These are phyloP conservation scores for Carabus problematicus DNA, from an alignment of 2,888 invertebrate genomes.

Conservation along the genomic window DNA sequence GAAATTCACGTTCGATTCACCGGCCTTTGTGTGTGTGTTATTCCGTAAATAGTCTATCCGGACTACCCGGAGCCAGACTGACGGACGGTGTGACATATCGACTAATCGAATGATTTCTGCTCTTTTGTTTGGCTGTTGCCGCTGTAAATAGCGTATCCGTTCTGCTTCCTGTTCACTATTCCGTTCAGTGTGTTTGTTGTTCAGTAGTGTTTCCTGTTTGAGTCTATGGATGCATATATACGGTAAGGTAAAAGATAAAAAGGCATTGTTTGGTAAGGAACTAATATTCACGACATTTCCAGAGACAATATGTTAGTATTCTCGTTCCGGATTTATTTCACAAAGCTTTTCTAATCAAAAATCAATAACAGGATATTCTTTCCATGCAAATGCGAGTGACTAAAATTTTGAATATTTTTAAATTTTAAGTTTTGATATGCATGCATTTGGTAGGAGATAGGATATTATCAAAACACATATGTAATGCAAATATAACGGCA, in stretches of 20 bases:
- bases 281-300: background rate
- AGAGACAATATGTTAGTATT: background rate
- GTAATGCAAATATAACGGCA: conserved; percentile 25
- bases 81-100: conserved; percentile 16
- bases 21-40: background rate
- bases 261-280: background rate
- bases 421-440: background rate
- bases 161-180: background rate
- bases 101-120: conserved; percentile 16
- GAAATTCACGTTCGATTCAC: background rate
- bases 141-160: background rate
- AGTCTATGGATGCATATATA: too few species aligned
- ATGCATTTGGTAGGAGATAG: background rate
- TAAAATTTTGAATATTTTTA: background rate
- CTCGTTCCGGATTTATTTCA: background rate
- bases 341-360: background rate
- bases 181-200: background rate
- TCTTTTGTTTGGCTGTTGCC: conserved; percentile 1
- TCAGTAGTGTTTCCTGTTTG: background rate
- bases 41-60: background rate
- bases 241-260: conserved; percentile 6
- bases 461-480: background rate
- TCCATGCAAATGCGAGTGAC: background rate
- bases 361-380: background rate
- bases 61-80: conserved; percentile 2